Conservation (phyloP, 2,888 invertebrate species). For the Andrena fulva region DNA sequence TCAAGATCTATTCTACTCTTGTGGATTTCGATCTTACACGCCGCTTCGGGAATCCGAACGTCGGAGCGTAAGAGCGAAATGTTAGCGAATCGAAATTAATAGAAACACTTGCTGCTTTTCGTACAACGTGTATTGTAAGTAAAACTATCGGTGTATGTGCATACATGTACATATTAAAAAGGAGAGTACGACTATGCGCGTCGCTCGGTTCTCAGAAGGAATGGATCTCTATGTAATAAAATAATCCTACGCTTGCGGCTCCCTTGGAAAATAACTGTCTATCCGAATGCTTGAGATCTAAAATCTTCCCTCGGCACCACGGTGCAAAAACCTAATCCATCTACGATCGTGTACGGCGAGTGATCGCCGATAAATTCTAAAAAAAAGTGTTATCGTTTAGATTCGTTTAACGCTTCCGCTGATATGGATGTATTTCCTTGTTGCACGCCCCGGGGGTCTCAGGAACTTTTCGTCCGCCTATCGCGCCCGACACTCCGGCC, state of each 20-base stretch:
- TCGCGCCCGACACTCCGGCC: slow-evolving; percentile 36
- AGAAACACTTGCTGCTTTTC: background rate
- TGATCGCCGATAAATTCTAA: slow-evolving; percentile 30
- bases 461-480: slow-evolving; percentile 27
- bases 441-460: slow-evolving; percentile 44
- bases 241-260: slow-evolving; percentile 16
- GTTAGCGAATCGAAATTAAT: background rate
- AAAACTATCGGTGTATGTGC: slow-evolving; percentile 5
- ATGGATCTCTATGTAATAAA: slow-evolving; percentile 2
- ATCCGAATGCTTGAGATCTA: slow-evolving; percentile 15
- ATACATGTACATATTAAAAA: slow-evolving; percentile 25
- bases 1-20: background rate
- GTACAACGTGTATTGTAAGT: slow-evolving; percentile 18
- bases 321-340: slow-evolving; percentile 31
- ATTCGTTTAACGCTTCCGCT: slow-evolving; percentile 46
- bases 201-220: background rate
- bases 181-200: background rate
- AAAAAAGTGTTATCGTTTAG: slow-evolving; percentile 39
- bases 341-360: slow-evolving; percentile 28
- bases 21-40: slow-evolving; percentile 9
- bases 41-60: background rate
- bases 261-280: slow-evolving; percentile 20
- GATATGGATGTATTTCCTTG: slow-evolving; percentile 67
- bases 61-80: background rate
- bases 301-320: background rate